Percentiles rank a stretch among this genome's conserved stretches.
phyloP scores from a whole-genome alignment of 2,888 invertebrate genomes.

The Scaptomyza reducta region DNA sequence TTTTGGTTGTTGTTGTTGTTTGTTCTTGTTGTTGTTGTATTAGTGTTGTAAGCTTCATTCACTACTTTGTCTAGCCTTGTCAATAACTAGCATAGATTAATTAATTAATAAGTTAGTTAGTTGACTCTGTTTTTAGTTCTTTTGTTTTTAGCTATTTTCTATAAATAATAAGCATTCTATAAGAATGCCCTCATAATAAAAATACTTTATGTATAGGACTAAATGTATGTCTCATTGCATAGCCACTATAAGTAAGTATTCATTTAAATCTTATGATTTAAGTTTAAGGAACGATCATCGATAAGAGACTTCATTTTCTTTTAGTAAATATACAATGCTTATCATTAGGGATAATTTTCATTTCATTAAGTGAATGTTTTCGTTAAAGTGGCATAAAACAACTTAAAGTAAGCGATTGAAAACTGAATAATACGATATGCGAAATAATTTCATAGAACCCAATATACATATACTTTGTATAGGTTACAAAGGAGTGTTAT shows the following conservation, averaged over 20 bases:
- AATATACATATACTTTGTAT: constrained; percentile 2
- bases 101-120: constrained; percentile 67
- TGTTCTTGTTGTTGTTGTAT: constrained; percentile 52
- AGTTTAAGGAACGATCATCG: constrained; percentile 79
- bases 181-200: constrained; percentile 72
- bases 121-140: constrained; percentile 1
- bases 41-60: constrained; percentile 74
- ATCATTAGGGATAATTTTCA: constrained; percentile 50
- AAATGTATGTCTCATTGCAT: constrained; percentile 43
- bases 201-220: constrained; percentile 63
- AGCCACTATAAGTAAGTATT: constrained; percentile 53
- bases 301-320: constrained; percentile 77
- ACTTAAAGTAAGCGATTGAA: constrained; percentile 16
- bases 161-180: constrained; percentile 72
- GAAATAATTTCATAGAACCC: constrained; percentile 11
- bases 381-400: constrained; percentile 10
- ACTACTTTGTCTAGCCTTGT: constrained; percentile 71
- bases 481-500: constrained; percentile 1
- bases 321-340: constrained; percentile 77
- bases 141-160: constrained; percentile 32
- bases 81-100: constrained; percentile 70
- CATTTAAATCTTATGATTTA: constrained; percentile 62
- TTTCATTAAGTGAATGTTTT: constrained; percentile 9
- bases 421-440: constrained; percentile 20
- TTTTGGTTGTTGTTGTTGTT: constrained; percentile 57